Conservation (phyloP, 2,113 vertebrate species). For the Melanocharis versteri region DNA sequence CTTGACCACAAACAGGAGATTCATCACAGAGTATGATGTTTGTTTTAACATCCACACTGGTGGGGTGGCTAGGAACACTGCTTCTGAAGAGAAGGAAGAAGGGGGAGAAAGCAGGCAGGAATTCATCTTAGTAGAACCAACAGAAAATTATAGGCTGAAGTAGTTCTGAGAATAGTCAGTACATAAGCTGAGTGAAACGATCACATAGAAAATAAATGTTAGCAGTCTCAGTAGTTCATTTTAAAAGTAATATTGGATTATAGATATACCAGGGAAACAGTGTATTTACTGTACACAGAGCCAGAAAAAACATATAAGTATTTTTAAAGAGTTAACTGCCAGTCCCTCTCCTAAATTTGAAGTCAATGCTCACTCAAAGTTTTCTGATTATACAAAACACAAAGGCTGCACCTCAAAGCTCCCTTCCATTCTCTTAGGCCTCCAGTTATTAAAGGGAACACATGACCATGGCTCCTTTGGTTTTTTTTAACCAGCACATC, state of each 20-base stretch:
- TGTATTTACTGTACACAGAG: neutral
- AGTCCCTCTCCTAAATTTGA: neutral
- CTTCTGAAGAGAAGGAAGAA: neutral
- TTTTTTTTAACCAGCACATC: neutral
- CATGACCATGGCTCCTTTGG: neutral
- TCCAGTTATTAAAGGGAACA: neutral
- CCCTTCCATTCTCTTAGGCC: neutral
- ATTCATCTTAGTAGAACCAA: neutral
- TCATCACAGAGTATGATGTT: conserved; percentile 21
- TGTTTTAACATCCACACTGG: neutral
- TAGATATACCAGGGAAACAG: neutral
- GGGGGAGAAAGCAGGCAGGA: neutral
- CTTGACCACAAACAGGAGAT: conserved; percentile 26
- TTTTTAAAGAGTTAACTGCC: neutral
- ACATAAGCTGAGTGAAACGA: neutral
- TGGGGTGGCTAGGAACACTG: neutral
- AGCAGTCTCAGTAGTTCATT: neutral
- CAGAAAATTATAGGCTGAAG: neutral
- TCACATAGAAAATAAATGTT: neutral
- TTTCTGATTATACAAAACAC: neutral
- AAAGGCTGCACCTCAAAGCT: neutral
- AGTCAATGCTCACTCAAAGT: neutral
- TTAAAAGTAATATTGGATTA: neutral
- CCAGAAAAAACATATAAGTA: neutral
- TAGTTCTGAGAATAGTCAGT: neutral